A percentile compares a stretch with the other conserved stretches of the same genome.
Evolutionary conservation across 2,113 vertebrate genomes (phyloP).

Genomic region (Neolamprologus brichardi): DNA sequence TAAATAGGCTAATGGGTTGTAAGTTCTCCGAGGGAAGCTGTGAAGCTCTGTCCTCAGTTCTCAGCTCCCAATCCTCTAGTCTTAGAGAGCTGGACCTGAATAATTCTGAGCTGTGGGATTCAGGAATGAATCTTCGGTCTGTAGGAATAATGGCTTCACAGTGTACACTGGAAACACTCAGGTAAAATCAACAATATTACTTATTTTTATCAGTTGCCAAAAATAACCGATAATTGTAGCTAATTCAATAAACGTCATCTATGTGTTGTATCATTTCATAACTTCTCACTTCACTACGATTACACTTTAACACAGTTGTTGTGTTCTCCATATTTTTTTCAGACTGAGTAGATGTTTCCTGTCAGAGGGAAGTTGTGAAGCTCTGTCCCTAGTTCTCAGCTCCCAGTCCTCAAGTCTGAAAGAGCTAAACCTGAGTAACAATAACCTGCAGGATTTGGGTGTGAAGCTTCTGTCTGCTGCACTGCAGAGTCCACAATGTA

Average conservation of each 20-base stretch:
- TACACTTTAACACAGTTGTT: not conserved
- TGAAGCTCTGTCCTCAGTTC: not conserved
- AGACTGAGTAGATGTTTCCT: not conserved
- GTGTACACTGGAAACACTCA: not conserved
- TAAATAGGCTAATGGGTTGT: not conserved
- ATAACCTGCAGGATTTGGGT: not conserved
- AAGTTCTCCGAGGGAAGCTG: not conserved
- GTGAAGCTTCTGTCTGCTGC: not conserved
- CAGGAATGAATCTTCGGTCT: not conserved
- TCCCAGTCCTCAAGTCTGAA: not conserved
- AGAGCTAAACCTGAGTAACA: not conserved
- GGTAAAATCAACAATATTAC: not conserved
- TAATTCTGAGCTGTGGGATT: not conserved
- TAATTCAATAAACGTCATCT: not conserved
- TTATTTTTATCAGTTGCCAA: not conserved
- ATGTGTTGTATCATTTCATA: accelerated
- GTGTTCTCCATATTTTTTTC: not conserved
- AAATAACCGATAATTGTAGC: not conserved
- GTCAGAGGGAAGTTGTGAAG: not conserved
- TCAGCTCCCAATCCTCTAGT: not conserved
- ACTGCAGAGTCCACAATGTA: not conserved
- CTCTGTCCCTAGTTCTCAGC: accelerated
- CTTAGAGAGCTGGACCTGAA: not conserved
- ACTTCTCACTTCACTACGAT: not conserved
- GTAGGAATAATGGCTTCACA: not conserved